Base-by-base conservation (phyloP, 2,113 vertebrate genomes). In the Dasyornis broadbenti region DNA sequence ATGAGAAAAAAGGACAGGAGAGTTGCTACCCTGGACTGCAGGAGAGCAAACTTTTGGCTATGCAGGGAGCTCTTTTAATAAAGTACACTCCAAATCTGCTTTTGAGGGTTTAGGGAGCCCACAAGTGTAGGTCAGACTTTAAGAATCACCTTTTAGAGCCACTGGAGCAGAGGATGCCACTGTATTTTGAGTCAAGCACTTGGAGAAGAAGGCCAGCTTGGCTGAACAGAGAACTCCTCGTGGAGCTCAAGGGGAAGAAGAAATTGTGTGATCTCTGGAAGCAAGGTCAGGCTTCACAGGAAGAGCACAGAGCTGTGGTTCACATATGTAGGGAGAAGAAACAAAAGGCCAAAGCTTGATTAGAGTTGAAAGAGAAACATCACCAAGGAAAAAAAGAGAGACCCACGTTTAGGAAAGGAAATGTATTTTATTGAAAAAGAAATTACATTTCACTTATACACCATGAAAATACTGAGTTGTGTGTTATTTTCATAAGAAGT, bases 401-500 rank as follows among this genome's bases (percentile, higher is more conserved):
- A 42, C 9, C 6, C 16, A 39, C 1, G 11, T 56, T 80, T 96
- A 95, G 86, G 78, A 96, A 96, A 95, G 92, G 66, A 97, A 82
- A 95, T 88, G 44, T 91, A 40, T 89, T 97, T 97, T 97, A 96
- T 95, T 97, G 97, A 90, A 89, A 86, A 86, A 94, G 93, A 90
- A 89, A 65, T 64, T 93, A 95, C 87, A 87, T 94, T 95, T 95
- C 93, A 97, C 95, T 80, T 95, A 30, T 12, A 95, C 94, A 97
- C 92, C 81, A 97, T 96, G 94, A 95, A 96, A 95, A 95, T 89
- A 95, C 39, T 17, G 64, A 96, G 26, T 65, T 75, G 37, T 87
- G 76, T 93, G 59, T 79, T 89, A 84, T 91, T 94, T 86, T 92
- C 82, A 61, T 88, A 81, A 92, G 88, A 95, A 77, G 84, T 89